Evolutionary conservation across 2,888 invertebrate genomes (phyloP).

Genomic region (Drosophila acutilabella): DNA sequence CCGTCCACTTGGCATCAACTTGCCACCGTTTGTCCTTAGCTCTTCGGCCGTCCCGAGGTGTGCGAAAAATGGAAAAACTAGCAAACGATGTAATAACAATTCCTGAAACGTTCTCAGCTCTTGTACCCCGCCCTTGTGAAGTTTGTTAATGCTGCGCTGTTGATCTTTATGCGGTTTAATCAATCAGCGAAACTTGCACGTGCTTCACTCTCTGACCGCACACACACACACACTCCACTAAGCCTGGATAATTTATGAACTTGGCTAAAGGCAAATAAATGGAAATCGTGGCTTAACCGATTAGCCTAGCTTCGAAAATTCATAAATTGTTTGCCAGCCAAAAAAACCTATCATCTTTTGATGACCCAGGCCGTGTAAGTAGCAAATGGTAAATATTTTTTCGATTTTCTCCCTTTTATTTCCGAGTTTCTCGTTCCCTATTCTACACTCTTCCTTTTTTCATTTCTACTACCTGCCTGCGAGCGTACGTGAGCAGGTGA

Average conservation of each 20-base stretch:
- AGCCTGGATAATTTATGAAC: conserved; percentile 63
- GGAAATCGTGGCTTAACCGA: conserved; percentile 46
- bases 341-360: conserved; percentile 52
- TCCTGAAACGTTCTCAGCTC: conserved; percentile 63
- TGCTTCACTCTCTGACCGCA: conserved; percentile 35
- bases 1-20: conserved; percentile 55
- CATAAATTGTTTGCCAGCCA: conserved; percentile 64
- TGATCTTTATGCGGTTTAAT: conserved; percentile 72
- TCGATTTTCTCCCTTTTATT: neutral
- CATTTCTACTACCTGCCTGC: conserved; percentile 2
- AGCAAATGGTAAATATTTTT: conserved; percentile 40
- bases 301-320: conserved; percentile 50
- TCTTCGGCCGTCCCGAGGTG: conserved; percentile 42
- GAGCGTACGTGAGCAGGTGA: conserved; percentile 75
- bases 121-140: conserved; percentile 22
- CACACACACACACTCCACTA: conserved; percentile 13
- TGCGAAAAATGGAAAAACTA: conserved; percentile 54
- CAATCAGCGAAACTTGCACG: conserved; percentile 74
- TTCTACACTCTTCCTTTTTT: neutral
- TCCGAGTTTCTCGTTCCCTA: no score
- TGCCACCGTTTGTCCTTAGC: conserved; percentile 1
- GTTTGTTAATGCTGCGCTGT: conserved; percentile 45
- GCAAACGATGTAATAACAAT: conserved; percentile 77
- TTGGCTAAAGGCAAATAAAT: conserved; percentile 57
- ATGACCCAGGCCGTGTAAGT: conserved; percentile 27